Percentiles rank a stretch among this genome's conserved stretches.
Evolutionary conservation across 2,797 vertebrate genomes (phyloP).

Genomic region (Hafferia zeledoni): DNA sequence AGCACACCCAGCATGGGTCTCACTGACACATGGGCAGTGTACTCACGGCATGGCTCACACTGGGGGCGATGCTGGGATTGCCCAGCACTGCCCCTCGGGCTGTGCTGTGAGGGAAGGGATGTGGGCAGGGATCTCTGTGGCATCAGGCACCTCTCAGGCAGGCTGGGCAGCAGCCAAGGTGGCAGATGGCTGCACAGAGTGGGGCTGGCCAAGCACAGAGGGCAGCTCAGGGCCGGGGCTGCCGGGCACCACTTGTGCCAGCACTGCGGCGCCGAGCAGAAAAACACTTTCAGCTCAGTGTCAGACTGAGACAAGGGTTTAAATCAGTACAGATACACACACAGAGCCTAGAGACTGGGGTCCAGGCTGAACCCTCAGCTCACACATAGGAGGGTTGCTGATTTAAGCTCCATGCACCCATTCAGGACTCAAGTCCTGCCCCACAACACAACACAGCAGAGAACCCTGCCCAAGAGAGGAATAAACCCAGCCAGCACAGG

Average conservation of each 20-base stretch:
- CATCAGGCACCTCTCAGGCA: background rate
- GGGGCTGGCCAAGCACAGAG: background rate
- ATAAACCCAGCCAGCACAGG: background rate
- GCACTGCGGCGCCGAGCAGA: background rate
- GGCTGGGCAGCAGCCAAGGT: background rate
- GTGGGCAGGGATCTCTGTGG: background rate
- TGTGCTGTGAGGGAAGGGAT: rapidly evolving
- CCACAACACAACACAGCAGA: rapidly evolving
- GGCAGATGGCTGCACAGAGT: background rate
- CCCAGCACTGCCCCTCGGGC: background rate
- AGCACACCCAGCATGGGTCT: rapidly evolving
- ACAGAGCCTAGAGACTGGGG: rapidly evolving
- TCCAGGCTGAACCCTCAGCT: background rate
- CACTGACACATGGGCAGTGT: rapidly evolving
- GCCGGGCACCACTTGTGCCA: background rate
- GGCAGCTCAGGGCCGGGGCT: slow-evolving; percentile 5
- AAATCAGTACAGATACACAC: background rate
- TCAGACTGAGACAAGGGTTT: background rate
- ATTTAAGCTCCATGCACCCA: rapidly evolving
- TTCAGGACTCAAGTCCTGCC: rapidly evolving
- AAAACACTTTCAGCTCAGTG: background rate
- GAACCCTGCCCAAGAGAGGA: background rate
- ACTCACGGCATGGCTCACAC: rapidly evolving
- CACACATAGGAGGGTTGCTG: rapidly evolving
- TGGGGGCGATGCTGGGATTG: rapidly evolving